Percentiles rank a stretch among this genome's conserved stretches.
Conservation (phyloP, 2,797 vertebrate species). For the Odontamblyopus lacepedii region DNA sequence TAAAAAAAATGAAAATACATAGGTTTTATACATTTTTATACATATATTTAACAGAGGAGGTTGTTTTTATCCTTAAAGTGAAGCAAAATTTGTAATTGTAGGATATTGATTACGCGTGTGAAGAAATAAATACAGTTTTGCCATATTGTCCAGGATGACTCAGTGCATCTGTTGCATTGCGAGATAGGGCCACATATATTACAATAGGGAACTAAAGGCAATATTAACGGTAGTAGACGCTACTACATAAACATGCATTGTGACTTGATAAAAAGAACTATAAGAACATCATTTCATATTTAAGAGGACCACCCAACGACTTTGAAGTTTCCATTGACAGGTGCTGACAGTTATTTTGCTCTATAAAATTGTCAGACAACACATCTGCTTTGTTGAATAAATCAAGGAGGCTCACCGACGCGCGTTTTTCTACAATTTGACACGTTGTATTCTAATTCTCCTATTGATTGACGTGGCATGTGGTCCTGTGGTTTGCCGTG, state of each 20-base stretch:
- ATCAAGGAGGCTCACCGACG: not conserved
- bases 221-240: too few species aligned
- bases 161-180: not conserved
- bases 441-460: not conserved
- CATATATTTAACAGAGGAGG: not conserved
- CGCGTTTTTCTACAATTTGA: not conserved
- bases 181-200: not conserved
- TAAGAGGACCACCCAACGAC: too few species aligned
- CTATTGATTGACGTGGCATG: not conserved
- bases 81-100: not conserved
- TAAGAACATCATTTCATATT: too few species aligned
- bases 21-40: not conserved
- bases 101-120: not conserved
- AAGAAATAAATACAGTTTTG: too few species aligned
- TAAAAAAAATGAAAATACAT: too few species aligned
- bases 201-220: not conserved
- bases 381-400: not conserved
- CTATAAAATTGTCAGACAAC: slow-evolving; percentile 7
- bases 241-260: not conserved
- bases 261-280: not conserved
- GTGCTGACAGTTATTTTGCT: not conserved
- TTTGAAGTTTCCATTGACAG: not conserved
- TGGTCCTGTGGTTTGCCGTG: not conserved
- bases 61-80: not conserved
- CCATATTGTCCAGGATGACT: not conserved